phyloP scores from a whole-genome alignment of 1,140 invertebrate genomes.

The Drosophila subpulchrella region DNA sequence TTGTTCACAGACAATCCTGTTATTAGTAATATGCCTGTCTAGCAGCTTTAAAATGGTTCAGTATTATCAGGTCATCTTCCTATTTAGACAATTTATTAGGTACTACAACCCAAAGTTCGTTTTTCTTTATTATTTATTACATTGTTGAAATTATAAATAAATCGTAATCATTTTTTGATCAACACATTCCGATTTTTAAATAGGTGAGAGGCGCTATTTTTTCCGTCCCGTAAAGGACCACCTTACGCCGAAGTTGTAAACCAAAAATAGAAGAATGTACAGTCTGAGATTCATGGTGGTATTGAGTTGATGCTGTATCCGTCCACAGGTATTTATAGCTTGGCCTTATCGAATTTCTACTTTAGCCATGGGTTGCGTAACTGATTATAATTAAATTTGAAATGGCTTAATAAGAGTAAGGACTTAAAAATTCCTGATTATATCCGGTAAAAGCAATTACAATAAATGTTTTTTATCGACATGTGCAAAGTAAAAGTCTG shows the following conservation, averaged over 20 bases:
- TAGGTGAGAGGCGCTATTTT: background rate
- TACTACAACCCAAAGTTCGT: too few relatives aligned
- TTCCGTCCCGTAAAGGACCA: background rate
- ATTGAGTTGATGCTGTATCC: background rate
- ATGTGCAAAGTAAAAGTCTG: background rate
- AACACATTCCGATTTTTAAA: background rate
- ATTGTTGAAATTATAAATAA: too few relatives aligned
- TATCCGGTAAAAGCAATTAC: background rate
- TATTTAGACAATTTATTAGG: too few relatives aligned
- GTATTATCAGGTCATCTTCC: too few relatives aligned
- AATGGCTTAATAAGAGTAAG: background rate
- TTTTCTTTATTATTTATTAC: too few relatives aligned
- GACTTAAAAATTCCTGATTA: background rate
- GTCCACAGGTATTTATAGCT: background rate
- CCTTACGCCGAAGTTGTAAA: background rate
- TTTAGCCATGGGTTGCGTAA: background rate
- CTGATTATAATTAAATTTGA: conserved; percentile 5
- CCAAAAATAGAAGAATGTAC: background rate
- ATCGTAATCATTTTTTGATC: background rate
- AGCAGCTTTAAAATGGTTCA: too few relatives aligned
- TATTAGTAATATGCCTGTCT: too few relatives aligned
- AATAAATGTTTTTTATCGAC: background rate
- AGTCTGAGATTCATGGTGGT: conserved; percentile 6
- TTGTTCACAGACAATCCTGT: too few relatives aligned
- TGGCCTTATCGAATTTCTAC: background rate